Evolutionary conservation across 1,140 invertebrate genomes (phyloP).

Genomic region (Cheumatopsyche charites): DNA sequence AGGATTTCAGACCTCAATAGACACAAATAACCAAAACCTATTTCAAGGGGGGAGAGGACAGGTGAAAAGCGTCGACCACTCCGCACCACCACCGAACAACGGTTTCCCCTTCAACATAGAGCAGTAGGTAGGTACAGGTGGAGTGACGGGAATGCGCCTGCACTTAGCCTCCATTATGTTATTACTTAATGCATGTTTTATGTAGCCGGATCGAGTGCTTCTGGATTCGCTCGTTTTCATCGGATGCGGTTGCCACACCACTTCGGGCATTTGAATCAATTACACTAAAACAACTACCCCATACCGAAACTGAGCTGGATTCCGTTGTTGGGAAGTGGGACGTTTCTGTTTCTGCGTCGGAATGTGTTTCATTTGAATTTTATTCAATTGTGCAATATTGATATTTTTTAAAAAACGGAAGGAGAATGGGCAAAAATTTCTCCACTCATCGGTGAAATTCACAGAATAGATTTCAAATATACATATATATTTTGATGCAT

Average conservation of each 20-base stretch:
- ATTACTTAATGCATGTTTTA: conserved; percentile 49
- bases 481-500: no score
- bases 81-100: background rate
- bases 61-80: background rate
- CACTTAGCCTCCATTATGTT: conserved; percentile 49
- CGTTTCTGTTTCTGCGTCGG: no score
- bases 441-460: no score
- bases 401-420: no score
- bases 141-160: conserved; percentile 44
- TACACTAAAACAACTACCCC: conserved; percentile 25
- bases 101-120: no score
- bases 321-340: no score
- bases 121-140: no score
- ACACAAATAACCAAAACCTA: background rate
- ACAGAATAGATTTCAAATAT: no score
- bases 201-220: conserved; percentile 42
- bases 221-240: conserved; percentile 29
- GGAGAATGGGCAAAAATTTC: no score
- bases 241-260: conserved; percentile 37
- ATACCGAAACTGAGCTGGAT: background rate
- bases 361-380: no score
- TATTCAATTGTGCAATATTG: no score
- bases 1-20: no score
- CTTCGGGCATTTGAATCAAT: conserved; percentile 36
- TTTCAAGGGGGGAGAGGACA: background rate